Percentiles rank a stretch among this genome's conserved stretches.
phyloP scores from a whole-genome alignment of 1,140 invertebrate species.

The Rhopalosiphum maidis region DNA sequence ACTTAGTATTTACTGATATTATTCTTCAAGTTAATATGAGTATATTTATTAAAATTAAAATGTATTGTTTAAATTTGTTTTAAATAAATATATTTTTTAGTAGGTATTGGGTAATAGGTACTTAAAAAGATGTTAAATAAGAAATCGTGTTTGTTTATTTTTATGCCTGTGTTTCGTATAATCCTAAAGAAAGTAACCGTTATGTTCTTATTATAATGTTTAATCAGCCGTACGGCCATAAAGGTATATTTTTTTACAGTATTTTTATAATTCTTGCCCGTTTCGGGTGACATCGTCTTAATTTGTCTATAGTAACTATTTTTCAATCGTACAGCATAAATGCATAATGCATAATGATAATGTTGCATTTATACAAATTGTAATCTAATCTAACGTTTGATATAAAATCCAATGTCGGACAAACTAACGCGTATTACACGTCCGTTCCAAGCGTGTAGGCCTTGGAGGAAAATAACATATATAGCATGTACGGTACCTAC shows the following conservation, averaged over 20 bases:
- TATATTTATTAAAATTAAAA: no score
- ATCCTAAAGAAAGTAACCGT: background rate
- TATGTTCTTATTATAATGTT: background rate
- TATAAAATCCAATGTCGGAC: background rate
- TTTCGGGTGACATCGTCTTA: background rate
- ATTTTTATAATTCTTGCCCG: background rate
- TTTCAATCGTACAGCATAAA: background rate
- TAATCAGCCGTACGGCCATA: background rate
- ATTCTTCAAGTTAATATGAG: no score
- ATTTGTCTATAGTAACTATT: background rate
- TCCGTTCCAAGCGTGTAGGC: constrained; percentile 1
- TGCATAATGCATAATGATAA: no score
- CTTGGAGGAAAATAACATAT: background rate
- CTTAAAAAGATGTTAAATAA: background rate
- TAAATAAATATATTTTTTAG: no score
- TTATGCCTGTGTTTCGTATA: background rate
- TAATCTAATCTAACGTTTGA: background rate
- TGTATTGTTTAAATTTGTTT: no score
- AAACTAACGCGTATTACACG: background rate
- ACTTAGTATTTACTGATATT: no score
- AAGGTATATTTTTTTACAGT: no score
- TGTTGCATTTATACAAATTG: background rate
- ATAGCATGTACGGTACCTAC: background rate
- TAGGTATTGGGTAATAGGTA: no score
- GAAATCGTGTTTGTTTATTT: background rate